Base-by-base conservation (phyloP, 37 sponge, comb jelly and placozoan species). In the Theonella swinhoei region DNA sequence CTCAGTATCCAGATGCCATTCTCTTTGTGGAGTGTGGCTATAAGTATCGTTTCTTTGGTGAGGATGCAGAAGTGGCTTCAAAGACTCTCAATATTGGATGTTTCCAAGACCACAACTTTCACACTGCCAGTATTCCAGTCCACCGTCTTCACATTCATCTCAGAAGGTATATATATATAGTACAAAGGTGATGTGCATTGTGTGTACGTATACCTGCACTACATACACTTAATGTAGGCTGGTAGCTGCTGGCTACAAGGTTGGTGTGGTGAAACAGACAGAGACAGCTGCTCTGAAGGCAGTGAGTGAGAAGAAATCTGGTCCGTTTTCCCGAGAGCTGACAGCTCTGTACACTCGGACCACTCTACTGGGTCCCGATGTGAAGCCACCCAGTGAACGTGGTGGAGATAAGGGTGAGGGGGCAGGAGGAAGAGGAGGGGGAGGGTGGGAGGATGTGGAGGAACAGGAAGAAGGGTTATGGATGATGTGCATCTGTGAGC, bases 261-360 rank as follows among this genome's bases (percentile, higher is more conserved):
- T 87, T 26, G 87, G 87, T 80, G 87, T 87, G 42, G 87, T 80
- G 73, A 80, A 87, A n/a, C 87, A 87, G 66, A 80, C 72, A 64
- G 87, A 87, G 58, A 87, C 87, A 30, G 87, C 87, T 39, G 87
- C 87, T 41, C 80, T 87, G 58, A 87, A 87, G 39, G 87, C 87
- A 29, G 81, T 67, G 35, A 73, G 87, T 64, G 87, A 79, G 41
- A 79, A 74, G 39, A 72, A 32, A 28, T 87, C 87, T 32, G 81
- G 87, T n/a, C 81, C 81, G 9, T 87, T 87, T 42, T 34, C 80
- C 31, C 71, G 87, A 29, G 73, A 87, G 63, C 87, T 87, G n/a
- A 79, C 87, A 8, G 87, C 62, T 24, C 75, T 87, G 28, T 87
- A 87, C 59, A 87, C 87, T 19, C 42, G 80, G 26, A 72, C 87